These are phyloP conservation scores for Noctua comes DNA, from an alignment of 2,888 invertebrate species.

Conservation along the genomic window DNA sequence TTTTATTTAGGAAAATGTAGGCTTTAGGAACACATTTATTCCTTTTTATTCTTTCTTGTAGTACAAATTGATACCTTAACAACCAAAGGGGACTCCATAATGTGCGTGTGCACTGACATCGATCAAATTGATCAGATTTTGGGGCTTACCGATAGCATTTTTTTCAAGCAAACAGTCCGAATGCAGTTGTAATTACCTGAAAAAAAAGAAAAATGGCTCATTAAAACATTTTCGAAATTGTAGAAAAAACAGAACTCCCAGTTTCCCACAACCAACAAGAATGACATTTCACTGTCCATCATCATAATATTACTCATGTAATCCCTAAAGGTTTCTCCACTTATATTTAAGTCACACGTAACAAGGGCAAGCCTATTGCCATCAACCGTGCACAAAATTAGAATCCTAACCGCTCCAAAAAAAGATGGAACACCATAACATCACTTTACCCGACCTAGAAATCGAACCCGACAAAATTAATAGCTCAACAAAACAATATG, in stretches of 20 bases:
- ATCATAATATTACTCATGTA: neutral
- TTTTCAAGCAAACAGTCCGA: neutral
- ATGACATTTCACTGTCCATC: neutral
- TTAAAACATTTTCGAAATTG: neutral
- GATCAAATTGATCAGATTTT: neutral
- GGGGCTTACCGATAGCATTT: neutral
- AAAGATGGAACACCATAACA: neutral
- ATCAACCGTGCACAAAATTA: neutral
- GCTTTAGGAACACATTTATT: slow-evolving; percentile 11
- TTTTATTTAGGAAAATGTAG: slow-evolving; percentile 25
- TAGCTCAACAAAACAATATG: slow-evolving; percentile 23
- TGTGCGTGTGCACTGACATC: neutral
- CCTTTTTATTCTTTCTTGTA: neutral
- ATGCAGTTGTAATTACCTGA: slow-evolving; percentile 3
- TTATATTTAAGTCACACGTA: neutral
- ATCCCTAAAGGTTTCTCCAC: neutral
- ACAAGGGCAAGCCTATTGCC: too few species aligned
- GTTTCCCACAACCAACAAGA: neutral
- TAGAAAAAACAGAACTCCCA: neutral
- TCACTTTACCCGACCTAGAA: neutral
- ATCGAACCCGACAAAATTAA: neutral
- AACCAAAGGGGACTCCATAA: neutral
- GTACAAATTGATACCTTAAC: slow-evolving; percentile 1
- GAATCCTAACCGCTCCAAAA: neutral
- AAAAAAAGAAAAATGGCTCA: neutral